Evolutionary conservation across 2,113 vertebrate species (phyloP).

Genomic region (Vimba vimba): DNA sequence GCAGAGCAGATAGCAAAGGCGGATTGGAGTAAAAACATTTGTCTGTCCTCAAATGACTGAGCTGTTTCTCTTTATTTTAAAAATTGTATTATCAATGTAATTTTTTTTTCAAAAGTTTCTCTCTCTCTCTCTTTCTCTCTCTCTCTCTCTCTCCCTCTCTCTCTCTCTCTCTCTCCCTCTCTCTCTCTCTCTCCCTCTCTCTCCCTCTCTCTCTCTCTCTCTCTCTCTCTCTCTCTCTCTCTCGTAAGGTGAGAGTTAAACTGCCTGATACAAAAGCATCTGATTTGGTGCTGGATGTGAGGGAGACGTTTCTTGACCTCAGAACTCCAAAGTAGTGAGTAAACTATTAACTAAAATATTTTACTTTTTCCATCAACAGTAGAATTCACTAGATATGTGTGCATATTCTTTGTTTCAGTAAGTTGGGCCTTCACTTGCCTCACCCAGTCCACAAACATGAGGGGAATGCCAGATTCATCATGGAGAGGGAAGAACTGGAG

Average conservation of each 20-base stretch:
- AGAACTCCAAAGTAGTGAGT: conserved; percentile 89
- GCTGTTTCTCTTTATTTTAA: background rate
- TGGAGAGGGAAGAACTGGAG: conserved; percentile 82
- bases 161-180: too few relatives aligned
- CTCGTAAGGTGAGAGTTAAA: conserved; percentile 87
- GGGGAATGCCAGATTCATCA: conserved; percentile 82
- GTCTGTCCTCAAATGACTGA: background rate
- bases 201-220: too few relatives aligned
- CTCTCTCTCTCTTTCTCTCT: too few relatives aligned
- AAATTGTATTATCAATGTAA: background rate
- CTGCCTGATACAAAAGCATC: conserved; percentile 84
- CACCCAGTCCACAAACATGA: conserved; percentile 78
- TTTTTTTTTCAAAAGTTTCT: too few relatives aligned
- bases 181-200: too few relatives aligned
- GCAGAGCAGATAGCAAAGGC: background rate
- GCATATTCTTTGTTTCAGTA: conserved; percentile 73
- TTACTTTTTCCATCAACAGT: too few relatives aligned
- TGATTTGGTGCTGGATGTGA: conserved; percentile 86
- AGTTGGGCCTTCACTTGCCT: conserved; percentile 88
- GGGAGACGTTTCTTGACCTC: conserved; percentile 87
- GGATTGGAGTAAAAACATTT: background rate
- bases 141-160: too few relatives aligned
- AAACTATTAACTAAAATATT: background rate
- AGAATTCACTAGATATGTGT: background rate
- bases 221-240: background rate